These are phyloP conservation scores for Cheilosia soror DNA, from an alignment of 2,888 invertebrate genomes.

Conservation along the genomic window DNA sequence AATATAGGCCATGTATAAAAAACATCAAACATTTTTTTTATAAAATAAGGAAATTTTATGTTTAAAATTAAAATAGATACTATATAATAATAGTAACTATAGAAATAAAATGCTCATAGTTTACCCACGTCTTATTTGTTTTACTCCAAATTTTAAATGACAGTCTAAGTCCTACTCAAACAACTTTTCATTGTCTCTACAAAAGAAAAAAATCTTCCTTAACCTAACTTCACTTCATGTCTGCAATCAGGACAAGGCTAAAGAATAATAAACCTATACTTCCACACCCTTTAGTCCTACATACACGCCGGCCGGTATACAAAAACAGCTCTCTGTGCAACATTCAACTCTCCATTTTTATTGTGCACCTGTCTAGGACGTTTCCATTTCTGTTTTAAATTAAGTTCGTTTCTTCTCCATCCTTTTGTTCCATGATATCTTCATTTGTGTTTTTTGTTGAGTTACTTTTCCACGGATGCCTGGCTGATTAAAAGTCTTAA, in stretches of 20 bases:
- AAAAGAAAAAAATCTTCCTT: neutral
- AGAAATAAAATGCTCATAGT: no score
- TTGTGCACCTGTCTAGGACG: constrained; percentile 39
- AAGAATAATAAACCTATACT: neutral
- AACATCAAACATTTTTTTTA: no score
- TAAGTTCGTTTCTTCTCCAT: constrained; percentile 44
- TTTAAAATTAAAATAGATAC: no score
- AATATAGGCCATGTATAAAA: no score
- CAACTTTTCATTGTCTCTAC: neutral
- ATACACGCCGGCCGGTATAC: neutral
- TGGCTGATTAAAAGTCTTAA: constrained; percentile 69
- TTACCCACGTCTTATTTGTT: neutral
- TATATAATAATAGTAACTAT: no score
- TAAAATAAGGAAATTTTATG: no score
- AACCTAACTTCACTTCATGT: neutral
- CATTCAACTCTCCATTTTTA: neutral
- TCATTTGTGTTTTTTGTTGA: constrained; percentile 50
- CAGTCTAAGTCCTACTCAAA: neutral
- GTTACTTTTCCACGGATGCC: constrained; percentile 60
- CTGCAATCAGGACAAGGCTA: constrained; percentile 22
- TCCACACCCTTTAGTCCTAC: neutral
- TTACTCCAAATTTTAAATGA: neutral
- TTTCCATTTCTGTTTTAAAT: constrained; percentile 60
- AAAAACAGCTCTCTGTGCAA: neutral
- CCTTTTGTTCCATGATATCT: constrained; percentile 35